phyloP scores from a whole-genome alignment of 2,797 vertebrate species.

The Echiichthys vipera region DNA sequence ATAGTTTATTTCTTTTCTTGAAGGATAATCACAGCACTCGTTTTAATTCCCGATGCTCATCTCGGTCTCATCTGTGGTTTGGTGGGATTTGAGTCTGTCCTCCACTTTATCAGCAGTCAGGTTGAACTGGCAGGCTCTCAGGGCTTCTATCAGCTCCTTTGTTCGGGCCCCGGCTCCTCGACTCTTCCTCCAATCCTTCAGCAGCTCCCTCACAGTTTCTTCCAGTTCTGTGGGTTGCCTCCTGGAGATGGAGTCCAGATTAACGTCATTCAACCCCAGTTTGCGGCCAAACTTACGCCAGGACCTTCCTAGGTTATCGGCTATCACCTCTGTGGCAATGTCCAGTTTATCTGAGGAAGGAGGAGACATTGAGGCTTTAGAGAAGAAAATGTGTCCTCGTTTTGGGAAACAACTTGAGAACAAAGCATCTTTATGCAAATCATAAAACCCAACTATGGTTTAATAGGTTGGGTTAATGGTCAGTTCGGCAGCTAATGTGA shows the following conservation, averaged over 20 bases:
- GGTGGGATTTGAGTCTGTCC: constrained; percentile 9
- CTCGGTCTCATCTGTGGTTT: not conserved
- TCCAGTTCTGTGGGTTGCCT: constrained; percentile 74
- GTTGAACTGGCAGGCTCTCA: constrained; percentile 84
- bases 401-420: not conserved
- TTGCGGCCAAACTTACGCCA: constrained; percentile 87
- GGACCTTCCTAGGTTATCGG: constrained; percentile 74
- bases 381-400: not conserved
- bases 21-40: not conserved
- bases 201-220: constrained; percentile 81
- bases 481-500: not conserved
- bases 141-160: constrained; percentile 78
- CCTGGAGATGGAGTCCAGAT: constrained; percentile 81
- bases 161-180: constrained; percentile 68
- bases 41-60: not conserved
- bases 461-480: not conserved
- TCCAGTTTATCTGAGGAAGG: constrained; percentile 75
- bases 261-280: constrained; percentile 80
- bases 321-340: constrained; percentile 78
- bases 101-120: constrained; percentile 86
- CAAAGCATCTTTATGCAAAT: not conserved
- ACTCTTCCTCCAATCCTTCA: constrained; percentile 85
- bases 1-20: not conserved
- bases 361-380: not conserved
- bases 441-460: no score